These are phyloP conservation scores for Lytechinus pictus DNA, from an alignment of 35 echinoderm and acorn worm species.

Conservation along the genomic window DNA sequence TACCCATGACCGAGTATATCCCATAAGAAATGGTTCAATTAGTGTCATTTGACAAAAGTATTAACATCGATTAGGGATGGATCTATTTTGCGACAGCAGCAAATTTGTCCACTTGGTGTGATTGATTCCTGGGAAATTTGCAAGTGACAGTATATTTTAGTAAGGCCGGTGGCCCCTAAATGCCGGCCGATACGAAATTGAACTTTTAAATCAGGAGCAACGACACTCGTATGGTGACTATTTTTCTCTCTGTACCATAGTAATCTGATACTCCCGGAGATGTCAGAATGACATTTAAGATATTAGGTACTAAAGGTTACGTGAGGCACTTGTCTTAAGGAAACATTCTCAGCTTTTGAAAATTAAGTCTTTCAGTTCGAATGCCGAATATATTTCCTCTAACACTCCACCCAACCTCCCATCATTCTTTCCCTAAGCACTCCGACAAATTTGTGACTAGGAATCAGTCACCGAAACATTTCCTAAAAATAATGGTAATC, in stretches of 20 bases:
- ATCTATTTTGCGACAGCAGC: not conserved
- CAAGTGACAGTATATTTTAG: slow-evolving; percentile 19
- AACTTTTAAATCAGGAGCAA: slow-evolving; percentile 4
- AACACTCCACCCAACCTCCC: not conserved
- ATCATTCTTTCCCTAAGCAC: not conserved
- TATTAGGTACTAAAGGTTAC: not conserved
- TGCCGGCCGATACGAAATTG: not conserved
- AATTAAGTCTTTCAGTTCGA: not conserved
- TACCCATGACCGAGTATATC: not conserved
- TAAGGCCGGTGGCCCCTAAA: not conserved
- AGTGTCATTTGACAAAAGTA: not conserved
- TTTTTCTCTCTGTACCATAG: not conserved
- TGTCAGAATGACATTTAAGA: not conserved
- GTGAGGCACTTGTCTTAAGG: not conserved
- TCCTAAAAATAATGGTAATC: too few species aligned
- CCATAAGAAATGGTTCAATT: not conserved
- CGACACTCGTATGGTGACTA: not conserved
- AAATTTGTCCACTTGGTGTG: not conserved
- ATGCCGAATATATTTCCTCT: not conserved
- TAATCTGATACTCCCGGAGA: not conserved
- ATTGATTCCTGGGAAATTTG: not conserved
- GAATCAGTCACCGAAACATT: too few species aligned
- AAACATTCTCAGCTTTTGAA: not conserved
- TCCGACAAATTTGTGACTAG: not conserved
- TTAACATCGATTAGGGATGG: not conserved